Percentiles rank a stretch among this genome's conserved stretches.
Evolutionary conservation across 2,113 vertebrate genomes (phyloP).

Genomic region (Strix aluco): DNA sequence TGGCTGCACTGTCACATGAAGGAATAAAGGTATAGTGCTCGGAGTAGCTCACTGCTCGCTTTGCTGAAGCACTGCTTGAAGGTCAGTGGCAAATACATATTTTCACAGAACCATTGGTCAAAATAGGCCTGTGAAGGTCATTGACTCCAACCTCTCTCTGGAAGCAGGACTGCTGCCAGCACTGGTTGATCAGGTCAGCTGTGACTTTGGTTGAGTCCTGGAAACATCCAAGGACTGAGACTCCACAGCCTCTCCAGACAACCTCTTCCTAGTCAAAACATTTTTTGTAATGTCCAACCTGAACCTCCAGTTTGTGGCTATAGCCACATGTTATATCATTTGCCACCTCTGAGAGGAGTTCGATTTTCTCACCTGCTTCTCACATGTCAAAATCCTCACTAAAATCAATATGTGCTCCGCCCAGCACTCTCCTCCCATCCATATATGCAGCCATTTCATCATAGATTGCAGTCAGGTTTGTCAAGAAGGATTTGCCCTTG

Average conservation of each 20-base stretch:
- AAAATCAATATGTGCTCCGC: neutral
- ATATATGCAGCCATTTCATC: neutral
- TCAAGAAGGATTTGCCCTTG: neutral
- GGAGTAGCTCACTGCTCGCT: neutral
- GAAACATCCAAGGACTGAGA: neutral
- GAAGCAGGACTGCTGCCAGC: accelerated
- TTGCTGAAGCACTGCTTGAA: neutral
- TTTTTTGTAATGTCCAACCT: neutral
- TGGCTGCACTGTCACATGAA: neutral
- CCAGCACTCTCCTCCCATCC: neutral
- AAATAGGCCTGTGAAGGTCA: neutral
- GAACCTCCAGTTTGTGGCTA: neutral
- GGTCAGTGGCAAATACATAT: neutral
- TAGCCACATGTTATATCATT: neutral
- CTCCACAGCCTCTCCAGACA: neutral
- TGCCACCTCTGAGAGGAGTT: neutral
- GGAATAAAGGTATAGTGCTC: neutral
- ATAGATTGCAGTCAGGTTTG: neutral
- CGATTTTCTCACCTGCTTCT: neutral
- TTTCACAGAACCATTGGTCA: neutral
- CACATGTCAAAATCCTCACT: neutral
- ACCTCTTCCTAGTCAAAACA: neutral
- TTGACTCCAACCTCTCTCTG: neutral
- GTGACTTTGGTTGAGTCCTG: neutral
- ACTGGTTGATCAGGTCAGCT: neutral